Evolutionary conservation across 2,888 invertebrate genomes (phyloP), one percentile per base, ranked within the genome.

Genomic region (Synergus gifuensis): DNA sequence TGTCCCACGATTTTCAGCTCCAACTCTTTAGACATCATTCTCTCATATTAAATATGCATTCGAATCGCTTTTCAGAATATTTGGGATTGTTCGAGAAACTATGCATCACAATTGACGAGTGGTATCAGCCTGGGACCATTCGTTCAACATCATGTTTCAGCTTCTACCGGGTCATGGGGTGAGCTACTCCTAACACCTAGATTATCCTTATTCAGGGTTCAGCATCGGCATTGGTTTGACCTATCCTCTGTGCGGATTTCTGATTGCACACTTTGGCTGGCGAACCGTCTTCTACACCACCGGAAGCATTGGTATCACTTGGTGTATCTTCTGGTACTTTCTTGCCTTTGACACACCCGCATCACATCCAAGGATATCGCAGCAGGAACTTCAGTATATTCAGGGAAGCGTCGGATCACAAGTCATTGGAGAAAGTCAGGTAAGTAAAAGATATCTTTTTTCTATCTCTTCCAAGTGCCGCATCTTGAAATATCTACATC

Each of bases 221-320:
- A 95, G 95, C 89, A 95, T 96, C 87, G 96, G 96, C 40, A 96
- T 96, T 84, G 96, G 96, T 11, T 90, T 96, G 85, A 96, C 95
- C 49, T 96, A 96, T 90, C 95, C 95, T 16, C 91, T 96, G 62
- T 95, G 95, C 88, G 96, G 96, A 58, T 95, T 95, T 89, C 93
- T 96, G 85, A 95, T 95, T 84, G 94, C 94, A 54, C 93, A 94
- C 83, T 94, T 94, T 79, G 95, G 95, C 77, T 96, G 96, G 96
- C 93, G 94, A 14, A 93, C 94, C 36, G 95, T 95, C 12, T 96
- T 96, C 91, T 96, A 95, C 90, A 95, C 95, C 14, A 96, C 95
- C 8, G 96, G 96, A 5, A 93, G 93, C 42, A 93, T 95, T 79
- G 95, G 95, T 4, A 91, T 94, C 77, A 82, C 93, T 2, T 96